Evolutionary conservation across 2,888 invertebrate species (phyloP).

Genomic region (Stenchaetothrips biformis): DNA sequence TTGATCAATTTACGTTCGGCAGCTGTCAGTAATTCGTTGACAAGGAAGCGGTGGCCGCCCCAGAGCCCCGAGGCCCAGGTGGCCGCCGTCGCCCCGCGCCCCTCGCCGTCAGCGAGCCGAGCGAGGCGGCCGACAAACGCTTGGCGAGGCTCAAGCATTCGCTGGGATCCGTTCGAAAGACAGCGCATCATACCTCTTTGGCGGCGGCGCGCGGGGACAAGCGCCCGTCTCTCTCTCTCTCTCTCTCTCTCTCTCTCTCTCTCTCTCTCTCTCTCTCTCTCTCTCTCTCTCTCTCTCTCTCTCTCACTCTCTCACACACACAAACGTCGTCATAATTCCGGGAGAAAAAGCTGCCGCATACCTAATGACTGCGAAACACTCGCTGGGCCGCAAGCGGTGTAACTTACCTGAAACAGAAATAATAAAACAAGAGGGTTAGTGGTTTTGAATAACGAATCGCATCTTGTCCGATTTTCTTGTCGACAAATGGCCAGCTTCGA

Average conservation of each 20-base stretch:
- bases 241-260: neutral
- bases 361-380: too few relatives aligned
- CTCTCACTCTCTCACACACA: too few relatives aligned
- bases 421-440: too few relatives aligned
- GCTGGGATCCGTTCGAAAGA: neutral
- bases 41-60: neutral
- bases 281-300: neutral
- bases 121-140: neutral
- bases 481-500: too few relatives aligned
- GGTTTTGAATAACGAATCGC: too few relatives aligned
- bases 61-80: neutral
- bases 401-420: neutral
- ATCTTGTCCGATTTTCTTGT: too few relatives aligned
- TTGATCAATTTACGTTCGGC: slow-evolving; percentile 23
- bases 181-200: neutral
- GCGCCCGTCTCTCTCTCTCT: neutral
- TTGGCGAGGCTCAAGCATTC: neutral
- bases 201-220: neutral
- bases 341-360: too few relatives aligned
- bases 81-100: neutral
- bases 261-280: neutral
- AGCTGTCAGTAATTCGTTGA: slow-evolving; percentile 18
- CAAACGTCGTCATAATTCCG: too few relatives aligned
- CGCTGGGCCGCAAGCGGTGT: too few relatives aligned
- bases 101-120: neutral